Conservation (phyloP, 2,113 vertebrate genomes). For the Corapipo altera region DNA sequence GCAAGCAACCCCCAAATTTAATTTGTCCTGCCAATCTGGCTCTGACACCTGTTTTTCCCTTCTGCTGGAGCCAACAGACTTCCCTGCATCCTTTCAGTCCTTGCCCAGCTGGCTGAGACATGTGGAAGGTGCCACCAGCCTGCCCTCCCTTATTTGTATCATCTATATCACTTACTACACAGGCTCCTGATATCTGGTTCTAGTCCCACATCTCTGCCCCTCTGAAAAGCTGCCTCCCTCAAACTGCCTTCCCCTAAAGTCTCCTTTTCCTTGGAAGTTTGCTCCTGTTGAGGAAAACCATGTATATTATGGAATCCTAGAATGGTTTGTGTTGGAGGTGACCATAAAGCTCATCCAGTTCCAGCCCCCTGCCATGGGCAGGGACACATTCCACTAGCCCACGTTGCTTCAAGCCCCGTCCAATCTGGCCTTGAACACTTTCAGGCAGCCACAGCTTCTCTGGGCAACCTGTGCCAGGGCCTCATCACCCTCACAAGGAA, state of each 20-base stretch:
- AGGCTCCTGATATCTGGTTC: background rate
- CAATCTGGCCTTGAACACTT: background rate
- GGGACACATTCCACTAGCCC: background rate
- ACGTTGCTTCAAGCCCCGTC: fast-evolving
- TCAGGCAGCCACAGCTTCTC: background rate
- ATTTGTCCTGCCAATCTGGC: background rate
- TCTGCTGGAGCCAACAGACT: background rate
- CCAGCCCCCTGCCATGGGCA: background rate
- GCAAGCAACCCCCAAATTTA: background rate
- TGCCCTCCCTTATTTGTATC: background rate
- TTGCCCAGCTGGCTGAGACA: background rate
- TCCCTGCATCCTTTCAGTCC: background rate
- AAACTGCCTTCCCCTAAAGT: background rate
- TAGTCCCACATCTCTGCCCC: background rate
- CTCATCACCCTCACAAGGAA: fast-evolving
- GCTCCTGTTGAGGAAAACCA: fast-evolving
- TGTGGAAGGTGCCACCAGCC: background rate
- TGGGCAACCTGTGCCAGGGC: background rate
- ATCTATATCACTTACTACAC: background rate
- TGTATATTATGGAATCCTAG: background rate
- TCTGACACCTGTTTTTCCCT: background rate
- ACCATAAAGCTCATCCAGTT: background rate
- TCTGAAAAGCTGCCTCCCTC: background rate
- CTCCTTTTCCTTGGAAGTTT: background rate
- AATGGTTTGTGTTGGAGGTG: background rate